Conservation (phyloP, 2,113 vertebrate genomes). For the Platycercus adscitus region DNA sequence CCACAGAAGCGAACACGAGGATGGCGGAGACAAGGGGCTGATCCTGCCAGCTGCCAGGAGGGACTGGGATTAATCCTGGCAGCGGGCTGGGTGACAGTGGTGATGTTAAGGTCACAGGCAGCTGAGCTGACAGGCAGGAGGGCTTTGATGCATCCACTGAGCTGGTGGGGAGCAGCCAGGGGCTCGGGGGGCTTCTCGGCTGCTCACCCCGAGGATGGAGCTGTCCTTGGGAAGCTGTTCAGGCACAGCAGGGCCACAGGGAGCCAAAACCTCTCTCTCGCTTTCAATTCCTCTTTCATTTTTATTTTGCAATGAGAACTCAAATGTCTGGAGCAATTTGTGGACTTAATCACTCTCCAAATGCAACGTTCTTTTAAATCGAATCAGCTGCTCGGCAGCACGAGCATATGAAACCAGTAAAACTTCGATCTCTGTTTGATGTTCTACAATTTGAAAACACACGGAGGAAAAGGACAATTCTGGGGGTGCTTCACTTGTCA, state of each 20-base stretch:
- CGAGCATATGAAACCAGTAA: slow-evolving; percentile 55
- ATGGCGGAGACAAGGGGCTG: neutral
- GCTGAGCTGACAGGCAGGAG: neutral
- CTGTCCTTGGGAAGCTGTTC: neutral
- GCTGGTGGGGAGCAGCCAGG: neutral
- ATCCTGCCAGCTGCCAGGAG: neutral
- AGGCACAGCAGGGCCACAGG: neutral
- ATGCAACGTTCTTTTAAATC: slow-evolving; percentile 50
- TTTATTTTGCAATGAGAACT: slow-evolving; percentile 39
- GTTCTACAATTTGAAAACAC: slow-evolving; percentile 60
- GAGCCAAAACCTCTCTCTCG: slow-evolving; percentile 22
- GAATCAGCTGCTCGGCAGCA: slow-evolving; percentile 47
- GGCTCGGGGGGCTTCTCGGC: neutral
- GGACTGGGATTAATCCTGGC: neutral
- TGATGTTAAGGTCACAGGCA: neutral
- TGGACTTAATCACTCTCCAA: slow-evolving; percentile 45
- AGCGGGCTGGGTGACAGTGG: neutral
- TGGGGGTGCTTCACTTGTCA: neutral
- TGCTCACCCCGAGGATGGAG: neutral
- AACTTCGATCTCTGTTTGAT: slow-evolving; percentile 44
- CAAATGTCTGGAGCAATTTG: slow-evolving; percentile 54
- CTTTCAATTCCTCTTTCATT: slow-evolving; percentile 36
- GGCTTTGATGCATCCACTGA: neutral
- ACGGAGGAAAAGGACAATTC: slow-evolving; percentile 29
- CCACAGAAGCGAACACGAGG: accelerated